Base-by-base conservation (phyloP, 2,888 invertebrate species). In the Agrypnus murinus region DNA sequence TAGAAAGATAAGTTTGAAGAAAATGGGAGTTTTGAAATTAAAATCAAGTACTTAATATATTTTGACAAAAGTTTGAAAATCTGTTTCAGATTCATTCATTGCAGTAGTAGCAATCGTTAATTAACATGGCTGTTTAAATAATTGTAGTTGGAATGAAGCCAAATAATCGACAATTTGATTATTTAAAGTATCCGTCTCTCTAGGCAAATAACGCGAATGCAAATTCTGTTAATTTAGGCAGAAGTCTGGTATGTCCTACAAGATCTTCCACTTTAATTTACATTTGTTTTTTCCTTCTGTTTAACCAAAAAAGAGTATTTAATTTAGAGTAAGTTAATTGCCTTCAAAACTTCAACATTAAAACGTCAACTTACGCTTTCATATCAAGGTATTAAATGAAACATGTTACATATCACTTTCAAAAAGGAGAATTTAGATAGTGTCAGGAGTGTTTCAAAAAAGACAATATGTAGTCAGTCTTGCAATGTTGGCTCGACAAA, bases 61-160 rank as follows among this genome's bases (percentile, higher is more conserved):
- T n/a, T n/a, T n/a, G n/a, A n/a, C n/a, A n/a, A n/a, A n/a, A n/a
- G n/a, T n/a, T n/a, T n/a, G n/a, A n/a, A 2, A 38, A 38, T 38
- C 7, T 8, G 2, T 38, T n/a, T 38, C 38, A 38, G 7, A 8
- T 12, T 10, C 2, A n/a, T 36, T 14, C 36, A 14, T 12, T 55
- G 55, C 55, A 36, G 36, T 1, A 55, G 6, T 19, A n/a, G n/a
- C n/a, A n/a, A n/a, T n/a, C n/a, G 36, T 55, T 34, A 55, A 55
- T 55, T 36, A 55, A 36, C 36, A 55, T 31, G 10, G 55, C 36
- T 55, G 9, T 55, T n/a, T 36, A 55, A 55, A 55, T 55, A 55
- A 55, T 34, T 55, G 55, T 36, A 34, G 36, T 17, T 55, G 55
- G 55, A 15, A 2, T 6, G 6, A 5, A 34, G 55, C 55, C 55